These are phyloP conservation scores for Coremacera marginata DNA, from an alignment of 2,888 invertebrate species.

Conservation along the genomic window DNA sequence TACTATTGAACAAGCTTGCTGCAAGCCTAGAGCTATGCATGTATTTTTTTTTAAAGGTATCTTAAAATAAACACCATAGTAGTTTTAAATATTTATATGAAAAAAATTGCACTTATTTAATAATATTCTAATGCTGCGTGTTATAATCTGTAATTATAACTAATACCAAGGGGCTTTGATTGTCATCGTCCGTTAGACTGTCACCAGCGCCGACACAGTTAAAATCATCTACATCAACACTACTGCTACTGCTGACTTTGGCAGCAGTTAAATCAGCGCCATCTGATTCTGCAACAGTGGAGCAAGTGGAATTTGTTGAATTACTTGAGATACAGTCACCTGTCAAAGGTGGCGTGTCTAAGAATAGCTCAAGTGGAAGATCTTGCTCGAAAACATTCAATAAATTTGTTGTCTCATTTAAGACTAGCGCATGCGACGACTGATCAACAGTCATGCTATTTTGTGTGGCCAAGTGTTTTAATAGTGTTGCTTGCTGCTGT, in stretches of 20 bases:
- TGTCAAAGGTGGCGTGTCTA: slow-evolving; percentile 50
- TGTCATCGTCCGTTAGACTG: slow-evolving; percentile 41
- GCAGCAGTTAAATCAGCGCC: slow-evolving; percentile 22
- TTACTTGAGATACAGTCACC: slow-evolving; percentile 48
- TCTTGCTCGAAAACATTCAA: slow-evolving; percentile 53
- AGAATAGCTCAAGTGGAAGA: slow-evolving; percentile 57
- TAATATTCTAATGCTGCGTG: slow-evolving; percentile 46
- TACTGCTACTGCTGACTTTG: slow-evolving; percentile 2
- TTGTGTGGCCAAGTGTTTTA: slow-evolving; percentile 11
- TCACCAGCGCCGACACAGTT: slow-evolving; percentile 2
- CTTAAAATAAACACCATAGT: neutral
- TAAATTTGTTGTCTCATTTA: slow-evolving; percentile 46
- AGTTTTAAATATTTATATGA: neutral
- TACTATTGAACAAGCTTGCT: slow-evolving; percentile 4
- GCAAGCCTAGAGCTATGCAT: neutral
- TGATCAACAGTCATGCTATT: slow-evolving; percentile 33
- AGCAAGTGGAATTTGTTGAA: slow-evolving; percentile 47
- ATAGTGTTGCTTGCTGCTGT: neutral
- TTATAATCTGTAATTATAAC: slow-evolving; percentile 58
- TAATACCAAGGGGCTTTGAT: slow-evolving; percentile 56
- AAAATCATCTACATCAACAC: neutral
- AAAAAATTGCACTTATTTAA: slow-evolving; percentile 32
- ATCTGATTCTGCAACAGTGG: slow-evolving; percentile 33
- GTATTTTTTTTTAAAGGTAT: neutral
- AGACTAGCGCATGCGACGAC: slow-evolving; percentile 42